A percentile compares a stretch with the other conserved stretches of the same genome.
Conservation (phyloP, 2,113 vertebrate species). For the Brevimyrus niger region DNA sequence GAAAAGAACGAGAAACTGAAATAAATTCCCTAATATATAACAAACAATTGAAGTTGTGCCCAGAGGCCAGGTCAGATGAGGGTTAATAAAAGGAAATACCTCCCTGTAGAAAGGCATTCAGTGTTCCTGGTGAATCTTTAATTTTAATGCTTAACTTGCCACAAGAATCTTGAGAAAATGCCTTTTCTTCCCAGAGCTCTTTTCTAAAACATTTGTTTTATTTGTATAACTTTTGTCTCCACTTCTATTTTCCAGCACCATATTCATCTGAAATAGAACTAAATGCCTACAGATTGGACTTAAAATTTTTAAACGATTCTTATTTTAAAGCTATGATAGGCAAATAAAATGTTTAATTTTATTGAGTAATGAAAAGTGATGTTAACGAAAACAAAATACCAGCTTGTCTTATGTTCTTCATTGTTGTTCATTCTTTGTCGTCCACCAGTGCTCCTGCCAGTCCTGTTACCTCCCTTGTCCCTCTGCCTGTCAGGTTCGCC, state of each 20-base stretch:
- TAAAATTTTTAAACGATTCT: not conserved
- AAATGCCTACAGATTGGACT: not conserved
- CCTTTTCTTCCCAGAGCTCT: not conserved
- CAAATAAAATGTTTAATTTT: not conserved
- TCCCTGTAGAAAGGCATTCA: slow-evolving; percentile 45
- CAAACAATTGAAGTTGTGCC: slow-evolving; percentile 45
- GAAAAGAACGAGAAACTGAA: slow-evolving; percentile 13
- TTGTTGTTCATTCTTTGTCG: not conserved
- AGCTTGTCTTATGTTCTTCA: not conserved
- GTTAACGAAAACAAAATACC: not conserved
- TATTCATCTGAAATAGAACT: not conserved
- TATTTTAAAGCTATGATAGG: not conserved
- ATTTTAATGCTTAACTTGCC: slow-evolving; percentile 36
- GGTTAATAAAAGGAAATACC: slow-evolving; percentile 69
- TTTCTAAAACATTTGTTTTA: not conserved
- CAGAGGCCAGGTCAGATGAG: slow-evolving; percentile 49
- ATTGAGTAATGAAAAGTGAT: not conserved
- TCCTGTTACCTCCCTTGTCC: not conserved
- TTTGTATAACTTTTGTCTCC: not conserved
- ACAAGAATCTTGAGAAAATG: not conserved
- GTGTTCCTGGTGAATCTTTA: slow-evolving; percentile 55
- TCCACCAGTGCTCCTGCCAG: not conserved
- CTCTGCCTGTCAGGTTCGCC: not conserved
- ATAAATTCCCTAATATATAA: slow-evolving; percentile 26
- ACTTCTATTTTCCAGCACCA: not conserved